phyloP scores from a whole-genome alignment of 2,888 invertebrate species.

The Hecatera dysodea region DNA sequence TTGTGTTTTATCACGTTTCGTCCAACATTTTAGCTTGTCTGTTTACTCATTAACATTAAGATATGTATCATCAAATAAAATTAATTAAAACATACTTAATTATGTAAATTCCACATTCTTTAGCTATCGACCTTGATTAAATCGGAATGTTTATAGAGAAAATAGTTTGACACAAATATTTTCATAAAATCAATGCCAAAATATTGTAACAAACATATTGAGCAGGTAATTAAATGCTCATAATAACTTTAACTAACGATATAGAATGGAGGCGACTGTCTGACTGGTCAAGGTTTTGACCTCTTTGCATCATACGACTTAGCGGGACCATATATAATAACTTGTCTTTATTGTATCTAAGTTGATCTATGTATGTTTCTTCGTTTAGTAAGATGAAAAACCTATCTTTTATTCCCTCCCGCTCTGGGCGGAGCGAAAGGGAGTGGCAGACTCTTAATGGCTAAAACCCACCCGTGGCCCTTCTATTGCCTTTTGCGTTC shows the following conservation, averaged over 20 bases:
- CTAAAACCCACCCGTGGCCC: too few relatives aligned
- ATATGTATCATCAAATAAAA: slow-evolving; percentile 7
- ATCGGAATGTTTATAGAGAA: slow-evolving; percentile 19
- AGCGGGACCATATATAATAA: background rate
- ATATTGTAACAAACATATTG: slow-evolving; percentile 31
- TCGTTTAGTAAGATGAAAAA: too few relatives aligned
- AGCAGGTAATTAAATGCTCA: slow-evolving; percentile 33
- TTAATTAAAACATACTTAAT: slow-evolving; percentile 5
- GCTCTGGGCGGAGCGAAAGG: too few relatives aligned
- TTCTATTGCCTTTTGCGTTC: too few relatives aligned
- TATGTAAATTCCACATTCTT: slow-evolving; percentile 28
- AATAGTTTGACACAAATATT: slow-evolving; percentile 3
- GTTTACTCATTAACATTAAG: slow-evolving; percentile 12
- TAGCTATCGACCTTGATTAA: slow-evolving; percentile 11
- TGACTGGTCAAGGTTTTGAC: slow-evolving; percentile 39
- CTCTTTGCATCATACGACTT: slow-evolving; percentile 28
- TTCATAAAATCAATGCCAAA: slow-evolving; percentile 37
- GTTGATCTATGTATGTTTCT: too few relatives aligned
- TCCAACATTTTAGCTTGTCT: background rate
- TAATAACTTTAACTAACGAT: slow-evolving; percentile 21
- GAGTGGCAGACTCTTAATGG: too few relatives aligned
- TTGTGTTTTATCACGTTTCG: background rate
- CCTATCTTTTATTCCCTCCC: too few relatives aligned
- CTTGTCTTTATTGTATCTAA: too few relatives aligned
- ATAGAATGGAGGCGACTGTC: slow-evolving; percentile 13